phyloP scores from a whole-genome alignment of 2,797 vertebrate genomes.

The Gallinago nigripennis region DNA sequence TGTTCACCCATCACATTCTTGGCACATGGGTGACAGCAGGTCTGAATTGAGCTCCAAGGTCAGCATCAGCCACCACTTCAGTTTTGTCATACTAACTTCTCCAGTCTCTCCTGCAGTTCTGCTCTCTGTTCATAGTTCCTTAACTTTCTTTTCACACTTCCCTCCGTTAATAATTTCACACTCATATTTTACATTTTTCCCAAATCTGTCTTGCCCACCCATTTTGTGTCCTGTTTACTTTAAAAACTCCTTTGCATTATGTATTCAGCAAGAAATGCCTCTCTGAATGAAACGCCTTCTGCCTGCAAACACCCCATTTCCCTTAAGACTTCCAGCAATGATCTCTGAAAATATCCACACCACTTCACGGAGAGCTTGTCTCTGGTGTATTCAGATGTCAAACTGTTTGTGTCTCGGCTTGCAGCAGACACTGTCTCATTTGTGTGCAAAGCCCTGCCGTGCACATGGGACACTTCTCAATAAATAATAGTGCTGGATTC shows the following conservation, averaged over 20 bases:
- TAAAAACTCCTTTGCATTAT: conserved; percentile 10
- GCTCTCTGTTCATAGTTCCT: not conserved
- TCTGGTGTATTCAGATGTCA: conserved; percentile 69
- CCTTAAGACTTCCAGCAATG: conserved; percentile 63
- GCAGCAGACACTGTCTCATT: conserved; percentile 63
- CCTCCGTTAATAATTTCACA: not conserved
- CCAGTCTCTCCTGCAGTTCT: not conserved
- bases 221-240: conserved; percentile 18
- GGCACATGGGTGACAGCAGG: not conserved
- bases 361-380: conserved; percentile 59
- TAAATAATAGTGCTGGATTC: conserved; percentile 45
- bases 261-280: conserved; percentile 43
- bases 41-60: not conserved
- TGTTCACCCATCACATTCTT: not conserved
- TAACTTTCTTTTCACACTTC: not conserved
- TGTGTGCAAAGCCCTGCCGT: conserved; percentile 59
- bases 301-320: conserved; percentile 47
- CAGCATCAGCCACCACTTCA: not conserved
- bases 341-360: conserved; percentile 70
- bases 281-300: conserved; percentile 12
- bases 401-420: conserved; percentile 63
- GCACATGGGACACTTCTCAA: conserved; percentile 56
- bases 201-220: not conserved
- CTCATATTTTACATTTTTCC: not conserved
- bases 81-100: not conserved